phyloP scores from a whole-genome alignment of 2,113 vertebrate species.

The Ceratotherium simum region DNA sequence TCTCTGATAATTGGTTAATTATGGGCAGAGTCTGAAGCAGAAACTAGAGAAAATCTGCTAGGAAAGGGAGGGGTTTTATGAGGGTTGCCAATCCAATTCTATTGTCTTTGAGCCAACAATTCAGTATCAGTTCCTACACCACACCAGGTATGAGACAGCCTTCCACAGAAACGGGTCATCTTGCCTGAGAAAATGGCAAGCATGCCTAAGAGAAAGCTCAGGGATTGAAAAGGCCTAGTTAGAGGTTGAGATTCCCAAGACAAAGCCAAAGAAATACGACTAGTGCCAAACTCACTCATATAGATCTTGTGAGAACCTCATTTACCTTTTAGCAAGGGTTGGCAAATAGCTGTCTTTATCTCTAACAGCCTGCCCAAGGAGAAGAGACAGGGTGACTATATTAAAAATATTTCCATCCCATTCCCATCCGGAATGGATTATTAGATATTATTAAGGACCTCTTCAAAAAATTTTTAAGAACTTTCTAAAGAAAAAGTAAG shows the following conservation, averaged over 20 bases:
- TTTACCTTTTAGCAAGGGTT: neutral
- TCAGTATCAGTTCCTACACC: neutral
- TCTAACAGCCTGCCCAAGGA: neutral
- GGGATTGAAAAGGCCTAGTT: neutral
- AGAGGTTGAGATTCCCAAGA: neutral
- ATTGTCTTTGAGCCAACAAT: neutral
- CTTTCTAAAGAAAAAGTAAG: conserved; percentile 19
- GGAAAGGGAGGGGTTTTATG: neutral
- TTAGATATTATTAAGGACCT: neutral
- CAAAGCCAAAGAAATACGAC: neutral
- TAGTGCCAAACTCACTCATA: neutral
- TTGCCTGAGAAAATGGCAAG: neutral
- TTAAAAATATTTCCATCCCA: neutral
- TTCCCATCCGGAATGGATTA: neutral
- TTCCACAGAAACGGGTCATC: neutral
- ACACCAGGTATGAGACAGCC: neutral
- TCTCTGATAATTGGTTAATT: neutral
- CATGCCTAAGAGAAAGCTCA: neutral
- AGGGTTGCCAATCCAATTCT: neutral
- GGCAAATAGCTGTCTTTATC: neutral
- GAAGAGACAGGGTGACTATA: neutral
- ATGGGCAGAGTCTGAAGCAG: neutral
- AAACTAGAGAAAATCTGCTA: neutral
- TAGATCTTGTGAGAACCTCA: neutral
- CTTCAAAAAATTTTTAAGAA: neutral